Base-by-base conservation (phyloP, 2,113 vertebrate species). In the Antennarius striatus region DNA sequence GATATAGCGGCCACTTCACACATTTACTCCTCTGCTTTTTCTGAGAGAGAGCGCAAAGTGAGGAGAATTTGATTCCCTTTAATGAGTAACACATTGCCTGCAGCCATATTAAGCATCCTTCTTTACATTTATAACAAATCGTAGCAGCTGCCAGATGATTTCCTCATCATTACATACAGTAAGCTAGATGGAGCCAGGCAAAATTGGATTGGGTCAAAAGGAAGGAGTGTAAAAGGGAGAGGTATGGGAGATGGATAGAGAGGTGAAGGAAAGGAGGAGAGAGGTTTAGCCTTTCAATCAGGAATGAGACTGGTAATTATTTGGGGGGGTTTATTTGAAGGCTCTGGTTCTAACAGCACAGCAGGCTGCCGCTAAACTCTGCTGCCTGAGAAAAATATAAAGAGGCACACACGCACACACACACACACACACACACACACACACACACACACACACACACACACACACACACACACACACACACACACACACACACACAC, bases 61-160 rank as follows among this genome's bases (percentile, higher is more conserved):
- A 73, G 64, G 75, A 82, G 83, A 85, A 86, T 79, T 66, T 70
- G 69, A 84, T 88, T 90, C 84, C 54, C 66, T 60, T 13, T 93
- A 92, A 93, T 89, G 73, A 88, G 71, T 28, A 89, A 79, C 89
- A 91, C 84, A 87, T 90, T 91, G 75, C 79, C 45, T 79, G 76
- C 70, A 88, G 68, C 52, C 51, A 63, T 58, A 50, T 67, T 39
- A 22, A 80, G 60, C 53, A 69, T 67, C 71, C 63, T 70, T 64
- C 63, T 30, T 70, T 79, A 54, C 79, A 78, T 76, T 47, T 63
- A 73, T 84, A 80, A 88, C 82, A 81, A 75, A 60, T 84, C 61
- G 16, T 56, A 55, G 77, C 60, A 14, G 68, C 63, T 84, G 86
- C 87, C 87, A 91, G 82, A 88, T 71, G 71, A 86, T 84, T 84